These are phyloP conservation scores for Emydoidea blandingii DNA, from an alignment of 2,797 vertebrate species.

Conservation along the genomic window DNA sequence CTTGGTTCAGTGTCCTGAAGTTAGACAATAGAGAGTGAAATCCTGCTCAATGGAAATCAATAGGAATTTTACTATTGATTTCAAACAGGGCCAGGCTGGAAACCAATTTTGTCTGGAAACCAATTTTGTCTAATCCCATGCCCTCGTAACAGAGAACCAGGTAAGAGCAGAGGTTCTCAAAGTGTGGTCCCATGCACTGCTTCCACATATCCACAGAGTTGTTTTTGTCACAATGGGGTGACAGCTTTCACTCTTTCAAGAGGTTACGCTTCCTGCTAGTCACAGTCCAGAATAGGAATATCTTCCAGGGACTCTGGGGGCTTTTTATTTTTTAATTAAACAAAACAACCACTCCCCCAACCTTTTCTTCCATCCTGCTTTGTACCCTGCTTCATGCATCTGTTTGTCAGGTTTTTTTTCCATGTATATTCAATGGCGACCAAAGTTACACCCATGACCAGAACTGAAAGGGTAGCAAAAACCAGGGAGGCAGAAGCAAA, in stretches of 20 bases:
- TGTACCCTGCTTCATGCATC: neutral
- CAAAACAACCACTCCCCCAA: neutral
- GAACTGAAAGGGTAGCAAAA: neutral
- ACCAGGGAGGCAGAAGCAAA: neutral
- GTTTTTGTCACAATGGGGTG: too few relatives aligned
- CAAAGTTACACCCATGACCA: neutral
- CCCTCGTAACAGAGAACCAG: too few relatives aligned
- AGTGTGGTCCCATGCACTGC: too few relatives aligned
- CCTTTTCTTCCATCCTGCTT: neutral
- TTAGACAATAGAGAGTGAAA: neutral
- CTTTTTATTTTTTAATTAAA: neutral
- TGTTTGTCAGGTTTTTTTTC: neutral
- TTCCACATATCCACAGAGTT: too few relatives aligned
- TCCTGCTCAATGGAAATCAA: neutral
- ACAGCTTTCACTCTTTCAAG: neutral
- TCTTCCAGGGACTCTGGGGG: neutral
- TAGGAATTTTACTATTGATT: neutral
- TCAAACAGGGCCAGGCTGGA: neutral
- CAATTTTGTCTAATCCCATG: too few relatives aligned
- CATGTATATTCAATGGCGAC: neutral
- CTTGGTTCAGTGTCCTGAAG: too few relatives aligned
- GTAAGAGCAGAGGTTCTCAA: too few relatives aligned
- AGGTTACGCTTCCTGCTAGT: neutral
- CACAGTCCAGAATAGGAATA: neutral
- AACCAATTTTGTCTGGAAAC: too few relatives aligned